These are phyloP conservation scores for Oryzaephilus surinamensis DNA, from an alignment of 1,140 invertebrate species.

Conservation along the genomic window DNA sequence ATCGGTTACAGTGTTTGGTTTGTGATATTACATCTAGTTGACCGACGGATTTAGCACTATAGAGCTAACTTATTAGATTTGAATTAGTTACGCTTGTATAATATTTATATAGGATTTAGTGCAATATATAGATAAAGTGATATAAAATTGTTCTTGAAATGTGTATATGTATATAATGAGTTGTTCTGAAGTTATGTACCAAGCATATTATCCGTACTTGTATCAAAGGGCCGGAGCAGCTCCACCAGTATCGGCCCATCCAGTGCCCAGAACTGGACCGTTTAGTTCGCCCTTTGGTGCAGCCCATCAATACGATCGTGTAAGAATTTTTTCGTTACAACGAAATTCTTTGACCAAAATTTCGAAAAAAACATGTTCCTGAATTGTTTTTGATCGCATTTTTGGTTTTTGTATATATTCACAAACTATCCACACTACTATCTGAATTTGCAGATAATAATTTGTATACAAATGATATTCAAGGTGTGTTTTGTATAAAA, in stretches of 20 bases:
- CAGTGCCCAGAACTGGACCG: constrained; percentile 34
- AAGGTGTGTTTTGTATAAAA: no score
- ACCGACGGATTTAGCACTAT: background rate
- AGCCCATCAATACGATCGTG: constrained; percentile 42
- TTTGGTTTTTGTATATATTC: no score
- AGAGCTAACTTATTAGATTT: background rate
- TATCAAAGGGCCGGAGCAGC: constrained; percentile 41
- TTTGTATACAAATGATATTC: no score
- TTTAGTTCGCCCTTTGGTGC: constrained; percentile 35
- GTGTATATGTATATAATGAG: constrained; percentile 39
- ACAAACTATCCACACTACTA: no score
- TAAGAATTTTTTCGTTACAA: no score
- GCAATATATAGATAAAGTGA: background rate
- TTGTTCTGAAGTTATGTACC: constrained; percentile 48
- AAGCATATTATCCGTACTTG: constrained; percentile 46
- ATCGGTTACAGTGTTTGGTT: background rate
- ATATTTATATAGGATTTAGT: background rate
- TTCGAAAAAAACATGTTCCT: no score
- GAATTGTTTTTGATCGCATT: no score
- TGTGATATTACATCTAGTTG: background rate
- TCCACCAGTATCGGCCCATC: constrained; percentile 34
- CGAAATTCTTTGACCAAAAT: background rate
- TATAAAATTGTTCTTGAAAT: constrained; percentile 20
- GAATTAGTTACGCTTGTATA: no score
- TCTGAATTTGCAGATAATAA: no score